phyloP scores from a whole-genome alignment of 2,797 vertebrate genomes.

The Brachyalestes nurse region DNA sequence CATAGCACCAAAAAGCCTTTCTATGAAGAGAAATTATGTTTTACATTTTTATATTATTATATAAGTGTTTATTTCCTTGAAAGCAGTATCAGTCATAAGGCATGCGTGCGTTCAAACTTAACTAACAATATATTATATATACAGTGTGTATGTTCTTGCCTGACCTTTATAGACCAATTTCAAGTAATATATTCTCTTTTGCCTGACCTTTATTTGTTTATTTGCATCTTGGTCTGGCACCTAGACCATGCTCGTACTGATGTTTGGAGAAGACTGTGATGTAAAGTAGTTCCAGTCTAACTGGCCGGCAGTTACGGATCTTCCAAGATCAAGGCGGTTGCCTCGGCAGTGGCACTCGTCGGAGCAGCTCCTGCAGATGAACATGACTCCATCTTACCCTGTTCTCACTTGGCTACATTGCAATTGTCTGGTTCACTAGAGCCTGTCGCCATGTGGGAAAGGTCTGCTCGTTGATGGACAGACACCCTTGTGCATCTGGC shows the following conservation, averaged over 20 bases:
- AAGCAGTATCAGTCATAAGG: too few relatives aligned
- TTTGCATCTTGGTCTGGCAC: slow-evolving; percentile 32
- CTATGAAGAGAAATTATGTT: too few relatives aligned
- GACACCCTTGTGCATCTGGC: slow-evolving; percentile 77
- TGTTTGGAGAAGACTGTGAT: slow-evolving; percentile 32
- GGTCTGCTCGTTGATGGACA: slow-evolving; percentile 82
- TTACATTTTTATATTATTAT: too few relatives aligned
- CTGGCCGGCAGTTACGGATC: slow-evolving; percentile 56
- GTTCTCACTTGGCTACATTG: slow-evolving; percentile 85
- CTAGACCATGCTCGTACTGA: slow-evolving; percentile 10
- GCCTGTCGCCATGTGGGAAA: slow-evolving; percentile 80
- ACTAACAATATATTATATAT: not conserved
- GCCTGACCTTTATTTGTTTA: not conserved
- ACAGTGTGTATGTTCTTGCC: not conserved
- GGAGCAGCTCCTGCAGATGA: slow-evolving; percentile 68
- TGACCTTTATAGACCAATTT: not conserved
- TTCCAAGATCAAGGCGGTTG: slow-evolving; percentile 51
- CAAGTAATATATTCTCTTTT: not conserved
- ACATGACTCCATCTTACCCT: slow-evolving; percentile 82
- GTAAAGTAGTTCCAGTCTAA: slow-evolving; percentile 44
- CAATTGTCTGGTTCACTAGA: slow-evolving; percentile 86
- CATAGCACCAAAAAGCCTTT: too few relatives aligned
- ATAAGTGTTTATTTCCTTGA: too few relatives aligned
- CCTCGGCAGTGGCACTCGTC: slow-evolving; percentile 44
- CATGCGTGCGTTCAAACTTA: too few relatives aligned